Evolutionary conservation across 2,797 vertebrate species (phyloP).

Genomic region (Scolopax bukidnonensis): DNA sequence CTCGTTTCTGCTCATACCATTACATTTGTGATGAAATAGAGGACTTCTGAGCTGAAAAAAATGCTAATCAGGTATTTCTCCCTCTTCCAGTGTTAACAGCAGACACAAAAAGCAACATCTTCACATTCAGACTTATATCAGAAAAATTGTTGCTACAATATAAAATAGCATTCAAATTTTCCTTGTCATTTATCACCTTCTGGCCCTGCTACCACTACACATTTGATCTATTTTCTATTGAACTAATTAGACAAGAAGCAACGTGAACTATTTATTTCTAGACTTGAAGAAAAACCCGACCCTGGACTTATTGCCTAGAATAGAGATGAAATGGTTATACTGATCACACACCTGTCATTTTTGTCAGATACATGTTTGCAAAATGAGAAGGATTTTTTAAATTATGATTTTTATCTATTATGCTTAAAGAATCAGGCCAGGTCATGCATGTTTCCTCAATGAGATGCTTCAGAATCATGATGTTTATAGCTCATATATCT

Average conservation of each 20-base stretch:
- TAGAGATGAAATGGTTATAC: not conserved
- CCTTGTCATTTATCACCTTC: not conserved
- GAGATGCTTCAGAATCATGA: not conserved
- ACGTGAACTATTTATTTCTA: not conserved
- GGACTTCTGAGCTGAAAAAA: not conserved
- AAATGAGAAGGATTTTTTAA: not conserved
- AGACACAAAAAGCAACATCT: not conserved
- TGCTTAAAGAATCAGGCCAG: not conserved
- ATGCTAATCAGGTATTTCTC: not conserved
- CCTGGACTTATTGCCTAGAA: not conserved
- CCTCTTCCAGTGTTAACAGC: not conserved
- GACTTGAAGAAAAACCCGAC: not conserved
- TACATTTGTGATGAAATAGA: not conserved
- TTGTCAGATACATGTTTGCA: not conserved
- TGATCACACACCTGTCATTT: not conserved
- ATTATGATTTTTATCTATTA: not conserved
- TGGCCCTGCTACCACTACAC: not conserved
- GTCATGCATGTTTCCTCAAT: not conserved
- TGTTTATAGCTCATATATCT: not conserved
- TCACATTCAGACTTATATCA: not conserved
- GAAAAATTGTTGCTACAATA: not conserved
- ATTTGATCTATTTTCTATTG: not conserved
- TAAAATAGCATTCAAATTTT: not conserved
- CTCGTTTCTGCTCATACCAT: not conserved
- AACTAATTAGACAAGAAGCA: not conserved